phyloP scores from a whole-genome alignment of 2,888 invertebrate genomes.

The Agonum fuliginosum region DNA sequence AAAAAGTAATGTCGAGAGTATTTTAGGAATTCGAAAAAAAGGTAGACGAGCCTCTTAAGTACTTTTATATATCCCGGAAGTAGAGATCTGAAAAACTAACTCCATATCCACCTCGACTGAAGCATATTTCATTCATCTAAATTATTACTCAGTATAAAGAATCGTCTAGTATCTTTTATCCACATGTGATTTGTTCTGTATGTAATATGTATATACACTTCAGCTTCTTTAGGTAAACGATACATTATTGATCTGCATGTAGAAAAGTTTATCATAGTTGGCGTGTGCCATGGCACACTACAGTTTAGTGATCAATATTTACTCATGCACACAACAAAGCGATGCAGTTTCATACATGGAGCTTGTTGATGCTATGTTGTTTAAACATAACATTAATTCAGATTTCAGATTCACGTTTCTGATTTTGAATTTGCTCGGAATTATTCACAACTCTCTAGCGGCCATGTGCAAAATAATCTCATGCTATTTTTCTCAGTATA shows the following conservation, averaged over 20 bases:
- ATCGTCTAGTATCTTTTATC: constrained; percentile 13
- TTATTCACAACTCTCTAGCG: background rate
- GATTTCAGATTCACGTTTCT: constrained; percentile 36
- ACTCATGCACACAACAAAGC: constrained; percentile 41
- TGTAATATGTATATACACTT: constrained; percentile 31
- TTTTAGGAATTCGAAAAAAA: no score
- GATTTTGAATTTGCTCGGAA: constrained; percentile 1
- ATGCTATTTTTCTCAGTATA: background rate
- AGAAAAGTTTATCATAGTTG: constrained; percentile 55
- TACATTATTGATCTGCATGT: constrained; percentile 48
- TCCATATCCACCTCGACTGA: constrained; percentile 10
- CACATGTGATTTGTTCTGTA: constrained; percentile 18
- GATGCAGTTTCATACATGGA: constrained; percentile 21
- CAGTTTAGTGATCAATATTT: constrained; percentile 52
- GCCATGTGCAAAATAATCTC: no score
- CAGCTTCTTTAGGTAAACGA: constrained; percentile 49
- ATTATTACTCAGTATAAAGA: constrained; percentile 3
- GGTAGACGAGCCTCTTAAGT: no score
- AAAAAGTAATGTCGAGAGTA: no score
- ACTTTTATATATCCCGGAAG: background rate
- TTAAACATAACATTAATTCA: constrained; percentile 36
- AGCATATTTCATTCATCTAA: constrained; percentile 9
- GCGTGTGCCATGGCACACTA: constrained; percentile 44
- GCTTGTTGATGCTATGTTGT: constrained; percentile 26
- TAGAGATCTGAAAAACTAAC: background rate